These are phyloP conservation scores for Holacanthella duospinosa DNA, from an alignment of 2,888 invertebrate species.

Conservation along the genomic window DNA sequence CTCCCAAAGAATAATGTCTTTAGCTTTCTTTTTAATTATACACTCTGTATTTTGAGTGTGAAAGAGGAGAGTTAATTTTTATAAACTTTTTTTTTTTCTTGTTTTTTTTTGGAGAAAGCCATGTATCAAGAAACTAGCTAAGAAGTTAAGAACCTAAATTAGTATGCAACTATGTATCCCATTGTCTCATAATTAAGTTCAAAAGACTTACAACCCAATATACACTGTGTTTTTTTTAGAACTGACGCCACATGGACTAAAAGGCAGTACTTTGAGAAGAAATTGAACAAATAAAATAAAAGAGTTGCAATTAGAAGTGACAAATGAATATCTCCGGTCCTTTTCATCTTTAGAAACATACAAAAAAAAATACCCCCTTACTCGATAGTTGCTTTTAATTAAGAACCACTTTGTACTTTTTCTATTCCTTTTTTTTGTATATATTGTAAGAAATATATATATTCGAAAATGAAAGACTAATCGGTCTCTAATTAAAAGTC, in stretches of 20 bases:
- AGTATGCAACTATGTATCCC: not conserved
- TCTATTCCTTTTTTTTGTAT: too few relatives aligned
- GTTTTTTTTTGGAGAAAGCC: not conserved
- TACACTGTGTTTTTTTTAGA: not conserved
- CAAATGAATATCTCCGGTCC: slow-evolving; percentile 6
- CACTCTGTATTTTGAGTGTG: not conserved
- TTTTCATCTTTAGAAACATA: not conserved
- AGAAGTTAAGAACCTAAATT: not conserved
- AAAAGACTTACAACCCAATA: not conserved
- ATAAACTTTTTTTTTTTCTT: not conserved
- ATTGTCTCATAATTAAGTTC: slow-evolving; percentile 2
- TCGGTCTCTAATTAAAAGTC: slow-evolving; percentile 37
- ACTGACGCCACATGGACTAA: not conserved
- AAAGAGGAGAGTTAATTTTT: not conserved
- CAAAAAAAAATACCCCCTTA: not conserved
- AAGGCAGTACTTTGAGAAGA: slow-evolving; percentile 4
- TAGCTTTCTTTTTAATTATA: not conserved
- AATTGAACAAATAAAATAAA: slow-evolving; percentile 6
- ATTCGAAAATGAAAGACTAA: slow-evolving; percentile 30
- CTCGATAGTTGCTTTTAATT: slow-evolving; percentile 21
- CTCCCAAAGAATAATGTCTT: not conserved
- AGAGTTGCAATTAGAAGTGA: not conserved
- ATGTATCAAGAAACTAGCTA: not conserved
- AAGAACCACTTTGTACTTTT: slow-evolving; percentile 14
- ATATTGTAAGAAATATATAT: slow-evolving; percentile 21